Conservation (phyloP, 2,797 vertebrate species). For the Gephyroberyx darwinii region DNA sequence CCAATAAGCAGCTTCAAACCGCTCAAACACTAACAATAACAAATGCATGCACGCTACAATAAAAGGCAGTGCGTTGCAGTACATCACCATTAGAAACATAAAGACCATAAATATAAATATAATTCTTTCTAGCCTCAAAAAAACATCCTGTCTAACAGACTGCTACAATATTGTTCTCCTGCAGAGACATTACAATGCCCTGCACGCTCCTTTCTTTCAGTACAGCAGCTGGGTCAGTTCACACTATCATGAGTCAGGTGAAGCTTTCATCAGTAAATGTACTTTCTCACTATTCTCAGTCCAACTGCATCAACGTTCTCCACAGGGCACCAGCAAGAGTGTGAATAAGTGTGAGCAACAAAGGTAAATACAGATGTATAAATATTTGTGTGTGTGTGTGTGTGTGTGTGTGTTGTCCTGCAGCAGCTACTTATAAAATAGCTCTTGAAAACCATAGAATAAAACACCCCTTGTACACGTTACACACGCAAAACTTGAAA, state of each 20-base stretch:
- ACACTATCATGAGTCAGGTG: conserved; percentile 9
- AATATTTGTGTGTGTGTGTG: background rate
- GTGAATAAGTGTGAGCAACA: conserved; percentile 26
- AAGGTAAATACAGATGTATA: conserved; percentile 25
- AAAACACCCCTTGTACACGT: background rate
- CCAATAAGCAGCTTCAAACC: background rate
- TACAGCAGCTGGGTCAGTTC: background rate
- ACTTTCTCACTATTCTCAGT: conserved; percentile 53
- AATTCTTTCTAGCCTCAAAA: background rate
- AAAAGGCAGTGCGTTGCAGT: background rate
- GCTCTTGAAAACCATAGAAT: background rate
- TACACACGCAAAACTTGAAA: too few relatives aligned
- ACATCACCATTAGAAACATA: background rate
- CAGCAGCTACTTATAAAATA: background rate
- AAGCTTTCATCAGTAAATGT: conserved; percentile 31
- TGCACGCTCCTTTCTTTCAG: background rate
- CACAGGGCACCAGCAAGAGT: conserved; percentile 25
- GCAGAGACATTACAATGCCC: background rate
- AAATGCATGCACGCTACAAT: background rate
- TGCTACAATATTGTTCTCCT: background rate
- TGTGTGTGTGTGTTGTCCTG: background rate
- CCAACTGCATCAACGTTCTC: conserved; percentile 47
- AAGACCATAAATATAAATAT: background rate
- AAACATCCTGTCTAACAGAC: background rate
- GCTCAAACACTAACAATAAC: conserved; percentile 12